Conservation (phyloP, 2,888 invertebrate genomes). For the Hirtodrosophila duncani region DNA sequence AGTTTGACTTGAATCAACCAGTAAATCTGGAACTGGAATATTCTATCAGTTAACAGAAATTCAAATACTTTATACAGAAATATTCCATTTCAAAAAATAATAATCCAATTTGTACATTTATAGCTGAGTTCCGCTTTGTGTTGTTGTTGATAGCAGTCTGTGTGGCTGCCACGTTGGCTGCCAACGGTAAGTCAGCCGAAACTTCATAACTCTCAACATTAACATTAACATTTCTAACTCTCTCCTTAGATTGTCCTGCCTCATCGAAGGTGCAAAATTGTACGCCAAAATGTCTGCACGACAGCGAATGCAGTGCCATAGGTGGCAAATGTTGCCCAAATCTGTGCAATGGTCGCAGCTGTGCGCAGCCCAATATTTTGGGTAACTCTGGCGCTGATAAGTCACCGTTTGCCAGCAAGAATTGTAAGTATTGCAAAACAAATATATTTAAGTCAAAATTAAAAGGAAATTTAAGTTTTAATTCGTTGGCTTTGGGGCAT, state of each 20-base stretch:
- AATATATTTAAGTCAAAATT: neutral
- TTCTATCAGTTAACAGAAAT: too few species aligned
- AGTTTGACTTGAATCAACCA: slow-evolving; percentile 2
- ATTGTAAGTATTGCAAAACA: slow-evolving; percentile 67
- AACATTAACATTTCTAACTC: neutral
- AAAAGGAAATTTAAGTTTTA: too few species aligned
- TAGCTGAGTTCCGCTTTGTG: slow-evolving; percentile 43
- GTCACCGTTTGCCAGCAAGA: slow-evolving; percentile 76
- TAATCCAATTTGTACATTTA: too few species aligned
- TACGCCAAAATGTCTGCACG: slow-evolving; percentile 84
- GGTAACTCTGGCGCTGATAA: slow-evolving; percentile 58
- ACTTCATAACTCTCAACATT: neutral
- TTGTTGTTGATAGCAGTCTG: slow-evolving; percentile 45
- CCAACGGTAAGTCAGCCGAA: slow-evolving; percentile 54
- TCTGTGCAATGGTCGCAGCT: slow-evolving; percentile 84
- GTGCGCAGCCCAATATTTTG: slow-evolving; percentile 79
- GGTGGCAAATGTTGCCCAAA: slow-evolving; percentile 86
- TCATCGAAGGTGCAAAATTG: slow-evolving; percentile 83
- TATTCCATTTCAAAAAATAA: too few species aligned
- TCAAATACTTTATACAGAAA: too few species aligned
- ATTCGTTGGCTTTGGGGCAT: too few species aligned
- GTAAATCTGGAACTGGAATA: too few species aligned
- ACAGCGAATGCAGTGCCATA: slow-evolving; percentile 82
- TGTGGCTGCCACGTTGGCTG: slow-evolving; percentile 46
- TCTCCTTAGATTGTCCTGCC: slow-evolving; percentile 80